Evolutionary conservation across 2,888 invertebrate species (phyloP), one percentile per base, ranked within the genome.

Genomic region (Caenorhabditis auriculariae): DNA sequence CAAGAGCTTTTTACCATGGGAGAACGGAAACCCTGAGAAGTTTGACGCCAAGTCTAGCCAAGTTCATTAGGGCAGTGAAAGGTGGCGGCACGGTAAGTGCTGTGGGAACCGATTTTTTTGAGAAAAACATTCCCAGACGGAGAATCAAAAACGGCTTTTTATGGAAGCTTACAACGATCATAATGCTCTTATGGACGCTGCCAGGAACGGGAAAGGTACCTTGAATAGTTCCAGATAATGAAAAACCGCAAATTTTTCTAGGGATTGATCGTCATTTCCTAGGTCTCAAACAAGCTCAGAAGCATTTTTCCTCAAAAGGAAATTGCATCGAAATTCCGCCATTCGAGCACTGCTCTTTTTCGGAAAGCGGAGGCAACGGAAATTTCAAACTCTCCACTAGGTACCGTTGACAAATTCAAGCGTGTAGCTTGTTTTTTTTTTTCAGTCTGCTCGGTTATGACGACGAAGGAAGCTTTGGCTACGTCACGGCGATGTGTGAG

Each of bases 21-120:
- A 83, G 88, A 21, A 88, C 88, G 0, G 88, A 88, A 80, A 88
- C 88, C 0, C 82, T 87, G 15, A 83, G 88, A 23, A 85, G 87
- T 1, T 87, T 88, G 77, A 86, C 87, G 1, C 66, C 67, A 2
- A 86, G 86, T 60, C 84, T 85, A 6, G 59, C 50, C 3, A 49
- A 50, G 15, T 69, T 48, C 47, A 38, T 56, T 4, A 32, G 12
- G 46, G 54, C 62, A 0, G 42, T 51, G 50, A 53, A 62, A 15
- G 44, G 49, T 42, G 58, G 52, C 6, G 38, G 43, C 2, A 49
- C 60, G 3, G 65, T 66, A 21, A 51, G 21, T 24, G 27, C 29
- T 23, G 26, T 26, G 27, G 24, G 12, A 23, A 23, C 26, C n/a
- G 35, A 29, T 12, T n/a, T n/a, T n/a, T n/a, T n/a, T n/a, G n/a